Conservation (phyloP, 2,797 vertebrate genomes). For the Melanotaenia boesemani region DNA sequence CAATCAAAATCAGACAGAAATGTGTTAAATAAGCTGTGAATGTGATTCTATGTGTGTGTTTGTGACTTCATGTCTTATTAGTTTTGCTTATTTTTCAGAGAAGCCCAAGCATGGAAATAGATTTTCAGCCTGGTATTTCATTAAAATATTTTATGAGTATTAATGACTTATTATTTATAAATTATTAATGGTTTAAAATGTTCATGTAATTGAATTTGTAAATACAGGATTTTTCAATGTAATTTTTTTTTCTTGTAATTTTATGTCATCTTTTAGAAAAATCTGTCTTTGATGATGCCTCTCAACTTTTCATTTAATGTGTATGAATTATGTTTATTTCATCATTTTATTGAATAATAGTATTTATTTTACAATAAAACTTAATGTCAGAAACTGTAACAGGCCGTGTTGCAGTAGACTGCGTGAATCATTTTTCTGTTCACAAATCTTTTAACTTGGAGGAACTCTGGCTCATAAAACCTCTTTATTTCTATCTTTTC, state of each 20-base stretch:
- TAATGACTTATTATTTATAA: neutral
- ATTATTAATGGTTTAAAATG: neutral
- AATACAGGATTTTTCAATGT: neutral
- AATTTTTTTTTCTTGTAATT: neutral
- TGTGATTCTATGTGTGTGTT: slow-evolving; percentile 17
- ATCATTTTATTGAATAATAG: neutral
- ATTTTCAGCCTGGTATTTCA: neutral
- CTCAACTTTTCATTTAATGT: neutral
- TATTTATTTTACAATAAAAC: neutral
- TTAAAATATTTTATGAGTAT: neutral
- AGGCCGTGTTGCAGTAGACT: neutral
- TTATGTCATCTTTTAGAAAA: neutral
- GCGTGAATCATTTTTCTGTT: neutral
- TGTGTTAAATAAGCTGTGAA: slow-evolving; percentile 49
- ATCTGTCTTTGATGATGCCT: neutral
- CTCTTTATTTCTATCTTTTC: neutral
- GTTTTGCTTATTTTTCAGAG: neutral
- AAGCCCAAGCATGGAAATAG: no score
- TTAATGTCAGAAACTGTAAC: no score
- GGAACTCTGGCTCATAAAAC: neutral
- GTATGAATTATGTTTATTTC: neutral
- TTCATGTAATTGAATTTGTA: neutral
- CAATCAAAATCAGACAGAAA: slow-evolving; percentile 42
- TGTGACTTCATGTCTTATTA: neutral
- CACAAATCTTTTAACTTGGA: neutral